Base-by-base conservation (phyloP, 2,888 invertebrate species). In the Macaria notata region DNA sequence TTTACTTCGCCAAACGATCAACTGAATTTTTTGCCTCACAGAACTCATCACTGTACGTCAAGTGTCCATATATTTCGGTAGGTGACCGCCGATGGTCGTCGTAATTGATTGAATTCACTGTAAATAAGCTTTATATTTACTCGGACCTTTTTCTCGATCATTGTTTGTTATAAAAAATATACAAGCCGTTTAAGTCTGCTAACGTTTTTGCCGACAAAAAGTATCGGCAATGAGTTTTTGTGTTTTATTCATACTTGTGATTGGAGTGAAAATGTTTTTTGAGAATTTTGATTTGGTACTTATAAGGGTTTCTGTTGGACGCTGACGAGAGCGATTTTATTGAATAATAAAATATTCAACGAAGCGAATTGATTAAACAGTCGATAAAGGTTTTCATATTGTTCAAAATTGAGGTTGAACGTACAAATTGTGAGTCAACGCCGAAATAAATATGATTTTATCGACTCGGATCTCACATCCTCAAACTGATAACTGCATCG, bases 101-200 rank as follows among this genome's bases (percentile, higher is more conserved):
- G 83, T 88, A 89, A 89, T 89, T 89, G 89, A 88, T 87, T 81
- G 83, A 81, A 84, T 84, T 78, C 80, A 68, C 76, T 81, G 79
- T 81, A 83, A 82, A 81, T 81, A 83, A 79, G 74, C 76, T 72
- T 78, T 73, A 77, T 79, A 79, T 84, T 79, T 81, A 64, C 63
- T 65, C 50, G 55, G 56, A 31, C 46, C 54, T 64, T 68, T 68
- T 68, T 67, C 52, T 60, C 41, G 57, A 49, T 63, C 64, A 64
- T 68, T 68, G 65, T 68, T 65, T 59, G 52, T 49, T 62, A n/a
- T 19, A 59, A 63, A 65, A 68, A 68, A 64, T 62, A 73, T 69
- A 69, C 69, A 69, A 64, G 64, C 66, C 60, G 61, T 69, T 68
- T 64, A 68, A 55, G 59, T 46, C 55, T 4, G 60, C 61, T 49